phyloP scores from a whole-genome alignment of 1,140 invertebrate species.

The Pogonomyrmex californicus region DNA sequence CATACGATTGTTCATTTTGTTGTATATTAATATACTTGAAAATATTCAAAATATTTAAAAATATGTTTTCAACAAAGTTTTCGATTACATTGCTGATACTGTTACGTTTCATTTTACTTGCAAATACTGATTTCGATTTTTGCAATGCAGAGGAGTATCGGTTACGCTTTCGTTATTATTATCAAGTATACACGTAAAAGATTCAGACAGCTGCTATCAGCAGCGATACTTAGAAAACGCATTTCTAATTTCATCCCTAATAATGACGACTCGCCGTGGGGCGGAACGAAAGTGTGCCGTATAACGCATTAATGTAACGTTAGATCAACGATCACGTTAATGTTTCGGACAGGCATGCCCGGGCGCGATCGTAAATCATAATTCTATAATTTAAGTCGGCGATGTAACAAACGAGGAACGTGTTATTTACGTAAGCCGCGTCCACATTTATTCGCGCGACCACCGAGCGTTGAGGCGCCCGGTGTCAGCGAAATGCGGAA shows the following conservation, averaged over 20 bases:
- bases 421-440: slow-evolving; percentile 8
- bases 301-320: slow-evolving; percentile 21
- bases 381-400: slow-evolving; percentile 30
- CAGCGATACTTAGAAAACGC: neutral
- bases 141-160: neutral
- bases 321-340: slow-evolving; percentile 17
- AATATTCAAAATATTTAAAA: neutral
- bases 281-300: neutral
- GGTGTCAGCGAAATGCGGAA: slow-evolving; percentile 55
- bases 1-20: neutral
- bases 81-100: slow-evolving; percentile 3
- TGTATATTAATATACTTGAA: neutral
- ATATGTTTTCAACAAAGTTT: neutral
- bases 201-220: neutral
- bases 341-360: neutral
- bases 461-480: slow-evolving; percentile 21
- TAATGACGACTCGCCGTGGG: neutral
- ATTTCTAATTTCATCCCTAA: neutral
- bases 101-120: neutral
- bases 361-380: slow-evolving; percentile 30
- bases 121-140: neutral
- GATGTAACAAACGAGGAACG: slow-evolving; percentile 13
- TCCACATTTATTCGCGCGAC: slow-evolving; percentile 5
- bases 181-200: neutral
- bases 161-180: neutral